Conservation (phyloP, 2,113 vertebrate species). For the Silurus meridionalis region DNA sequence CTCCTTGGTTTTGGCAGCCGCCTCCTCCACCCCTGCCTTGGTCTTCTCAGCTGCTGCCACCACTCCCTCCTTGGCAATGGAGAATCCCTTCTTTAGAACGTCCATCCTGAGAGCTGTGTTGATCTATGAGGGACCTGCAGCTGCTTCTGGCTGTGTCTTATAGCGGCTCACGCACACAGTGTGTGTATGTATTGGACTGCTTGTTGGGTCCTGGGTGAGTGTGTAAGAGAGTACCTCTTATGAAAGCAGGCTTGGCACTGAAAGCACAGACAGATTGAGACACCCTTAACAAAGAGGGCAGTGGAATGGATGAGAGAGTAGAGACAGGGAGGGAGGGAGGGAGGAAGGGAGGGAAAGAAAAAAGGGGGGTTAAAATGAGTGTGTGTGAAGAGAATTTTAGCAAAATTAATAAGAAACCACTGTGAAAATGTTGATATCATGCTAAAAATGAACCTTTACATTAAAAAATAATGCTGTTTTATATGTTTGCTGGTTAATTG, state of each 20-base stretch:
- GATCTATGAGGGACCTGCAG: constrained; percentile 28
- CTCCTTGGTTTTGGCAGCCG: constrained; percentile 97
- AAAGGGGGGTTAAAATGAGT: constrained; percentile 13
- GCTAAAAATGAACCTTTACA: too few species aligned
- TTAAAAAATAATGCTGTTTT: too few species aligned
- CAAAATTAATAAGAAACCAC: constrained; percentile 22
- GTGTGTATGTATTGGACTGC: not conserved
- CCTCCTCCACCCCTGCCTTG: constrained; percentile 97
- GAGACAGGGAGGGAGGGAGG: constrained; percentile 23
- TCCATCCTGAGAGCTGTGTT: constrained; percentile 78
- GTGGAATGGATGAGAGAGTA: constrained; percentile 45
- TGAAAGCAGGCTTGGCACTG: constrained; percentile 50
- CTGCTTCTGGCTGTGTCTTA: constrained; percentile 32
- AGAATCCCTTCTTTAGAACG: constrained; percentile 97
- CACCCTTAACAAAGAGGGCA: constrained; percentile 49
- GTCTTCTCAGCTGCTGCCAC: constrained; percentile 98
- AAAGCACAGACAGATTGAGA: constrained; percentile 48
- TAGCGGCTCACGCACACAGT: constrained; percentile 30
- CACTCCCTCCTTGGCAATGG: constrained; percentile 96
- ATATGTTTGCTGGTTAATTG: too few species aligned
- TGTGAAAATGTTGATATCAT: too few species aligned
- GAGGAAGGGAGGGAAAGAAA: not conserved
- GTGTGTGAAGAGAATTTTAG: constrained; percentile 42
- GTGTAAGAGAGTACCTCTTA: constrained; percentile 44
- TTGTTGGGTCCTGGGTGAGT: constrained; percentile 15